Base-by-base conservation (phyloP, 1,140 invertebrate genomes). In the Drosophila kohkoa region DNA sequence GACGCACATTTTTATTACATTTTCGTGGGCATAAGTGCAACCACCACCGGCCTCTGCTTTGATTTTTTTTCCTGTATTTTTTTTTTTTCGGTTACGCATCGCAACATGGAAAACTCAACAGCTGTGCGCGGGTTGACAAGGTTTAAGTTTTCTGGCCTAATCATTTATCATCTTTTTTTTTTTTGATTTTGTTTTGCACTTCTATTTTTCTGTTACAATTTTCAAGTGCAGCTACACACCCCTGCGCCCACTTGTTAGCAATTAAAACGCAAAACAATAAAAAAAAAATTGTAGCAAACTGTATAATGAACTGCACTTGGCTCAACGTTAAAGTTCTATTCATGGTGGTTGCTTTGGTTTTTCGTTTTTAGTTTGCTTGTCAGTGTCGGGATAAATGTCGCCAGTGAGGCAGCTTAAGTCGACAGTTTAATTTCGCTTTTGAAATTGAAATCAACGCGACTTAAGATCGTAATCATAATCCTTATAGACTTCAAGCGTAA, bases 1-100 rank as follows among this genome's bases (percentile, higher is more conserved):
- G 83, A 89, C 85, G 85, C 85, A 89, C 85, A 81, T 89, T 89
- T 89, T 89, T 89, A 89, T 89, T 89, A 79, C 85, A 81, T 90
- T 89, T 89, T 89, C 85, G 85, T 89, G 85, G 85, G 75, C 79
- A 59, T 89, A 89, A 89, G 81, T 89, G 81, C 85, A 67, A 58
- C 70, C 67, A 70, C 35, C 46, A 48, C 60, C 79, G 71, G 82
- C 68, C 60, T 45, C 49, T 71, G 69, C 81, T 83, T 85, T 89
- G 85, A 89, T 89, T 88, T 75, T 65, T 78, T 20, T 20, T 20
- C 20, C 20, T 20, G 20, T 2, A 20, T 20, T 20, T 15, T 89
- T 88, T 74, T 65, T 78, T 25, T 25, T 25, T 25, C 3, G 10
- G 85, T 80, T 89, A 81, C 85, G 81, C 85, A 83, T 48, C 48